These are phyloP conservation scores for Acholoe squamosa DNA, from an alignment of 2,888 invertebrate genomes.

Conservation along the genomic window DNA sequence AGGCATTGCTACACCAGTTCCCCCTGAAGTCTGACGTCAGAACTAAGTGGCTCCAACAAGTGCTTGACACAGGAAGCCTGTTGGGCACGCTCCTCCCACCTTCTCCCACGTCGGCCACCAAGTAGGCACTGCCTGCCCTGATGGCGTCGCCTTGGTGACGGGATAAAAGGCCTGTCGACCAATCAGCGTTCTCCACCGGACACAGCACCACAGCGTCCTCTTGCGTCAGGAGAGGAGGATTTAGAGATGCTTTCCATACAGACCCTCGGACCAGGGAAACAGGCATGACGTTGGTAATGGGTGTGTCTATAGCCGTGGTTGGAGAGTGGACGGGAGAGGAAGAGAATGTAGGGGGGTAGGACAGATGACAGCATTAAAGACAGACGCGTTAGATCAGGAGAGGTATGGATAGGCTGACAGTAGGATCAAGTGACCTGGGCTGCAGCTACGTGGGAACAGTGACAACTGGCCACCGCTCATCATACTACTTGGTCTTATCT, in stretches of 20 bases:
- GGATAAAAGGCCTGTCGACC: slow-evolving; percentile 50
- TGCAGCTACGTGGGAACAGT: not conserved
- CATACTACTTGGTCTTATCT: not conserved
- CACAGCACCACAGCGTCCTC: slow-evolving; percentile 30
- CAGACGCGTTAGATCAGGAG: not conserved
- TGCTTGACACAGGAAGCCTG: slow-evolving; percentile 55
- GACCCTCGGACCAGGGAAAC: not conserved
- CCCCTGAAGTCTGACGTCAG: slow-evolving; percentile 33
- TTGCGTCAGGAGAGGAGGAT: slow-evolving; percentile 10
- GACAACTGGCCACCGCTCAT: not conserved
- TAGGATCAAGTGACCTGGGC: slow-evolving; percentile 25
- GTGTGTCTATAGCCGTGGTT: not conserved
- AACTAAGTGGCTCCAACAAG: slow-evolving; percentile 48
- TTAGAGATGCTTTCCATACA: not conserved
- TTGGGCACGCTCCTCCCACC: slow-evolving; percentile 2
- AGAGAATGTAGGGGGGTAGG: not conserved
- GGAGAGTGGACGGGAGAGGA: not conserved
- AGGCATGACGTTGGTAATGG: not conserved
- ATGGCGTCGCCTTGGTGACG: slow-evolving; percentile 53
- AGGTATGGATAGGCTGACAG: not conserved
- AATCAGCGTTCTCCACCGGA: slow-evolving; percentile 35
- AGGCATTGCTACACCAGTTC: not conserved
- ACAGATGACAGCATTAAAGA: slow-evolving; percentile 23
- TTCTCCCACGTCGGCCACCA: slow-evolving; percentile 2
- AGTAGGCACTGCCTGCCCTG: not conserved